These are phyloP conservation scores for Nephotettix cincticeps DNA, from an alignment of 1,140 invertebrate species.

Conservation along the genomic window DNA sequence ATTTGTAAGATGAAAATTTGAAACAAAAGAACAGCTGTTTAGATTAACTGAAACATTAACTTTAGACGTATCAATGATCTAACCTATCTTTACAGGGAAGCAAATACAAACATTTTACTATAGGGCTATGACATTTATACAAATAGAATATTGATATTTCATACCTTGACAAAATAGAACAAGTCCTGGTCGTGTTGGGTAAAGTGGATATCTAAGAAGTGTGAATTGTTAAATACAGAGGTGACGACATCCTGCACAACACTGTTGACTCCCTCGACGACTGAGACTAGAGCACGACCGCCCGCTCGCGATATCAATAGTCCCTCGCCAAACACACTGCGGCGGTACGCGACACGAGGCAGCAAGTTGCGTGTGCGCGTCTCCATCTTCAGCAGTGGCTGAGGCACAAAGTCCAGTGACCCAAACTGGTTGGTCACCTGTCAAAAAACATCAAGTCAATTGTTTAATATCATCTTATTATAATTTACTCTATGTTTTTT, in stretches of 20 bases:
- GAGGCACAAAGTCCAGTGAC: slow-evolving; percentile 79
- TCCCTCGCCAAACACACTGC: slow-evolving; percentile 86
- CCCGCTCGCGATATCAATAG: slow-evolving; percentile 81
- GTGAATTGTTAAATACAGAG: slow-evolving; percentile 91
- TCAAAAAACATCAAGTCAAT: slow-evolving; percentile 34
- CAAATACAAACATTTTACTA: no score
- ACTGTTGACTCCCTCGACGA: slow-evolving; percentile 80
- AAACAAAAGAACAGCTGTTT: no score
- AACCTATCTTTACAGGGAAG: no score
- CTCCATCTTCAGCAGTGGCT: slow-evolving; percentile 76
- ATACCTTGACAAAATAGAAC: slow-evolving; percentile 88
- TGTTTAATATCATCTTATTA: not conserved
- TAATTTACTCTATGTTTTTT: not conserved
- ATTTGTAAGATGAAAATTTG: no score
- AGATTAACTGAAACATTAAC: no score
- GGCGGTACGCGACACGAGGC: slow-evolving; percentile 76
- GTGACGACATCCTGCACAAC: slow-evolving; percentile 91
- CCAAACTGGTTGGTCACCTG: slow-evolving; percentile 76
- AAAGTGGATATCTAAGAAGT: slow-evolving; percentile 88
- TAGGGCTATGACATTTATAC: not conserved
- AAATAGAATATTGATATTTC: no score
- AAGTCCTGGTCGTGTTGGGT: slow-evolving; percentile 90
- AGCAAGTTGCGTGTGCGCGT: slow-evolving; percentile 76
- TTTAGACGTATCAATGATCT: no score
- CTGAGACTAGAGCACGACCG: slow-evolving; percentile 77